Evolutionary conservation across 2,113 vertebrate species (phyloP), one percentile per base, ranked within the genome.

Genomic region (Tragelaphus scriptus): DNA sequence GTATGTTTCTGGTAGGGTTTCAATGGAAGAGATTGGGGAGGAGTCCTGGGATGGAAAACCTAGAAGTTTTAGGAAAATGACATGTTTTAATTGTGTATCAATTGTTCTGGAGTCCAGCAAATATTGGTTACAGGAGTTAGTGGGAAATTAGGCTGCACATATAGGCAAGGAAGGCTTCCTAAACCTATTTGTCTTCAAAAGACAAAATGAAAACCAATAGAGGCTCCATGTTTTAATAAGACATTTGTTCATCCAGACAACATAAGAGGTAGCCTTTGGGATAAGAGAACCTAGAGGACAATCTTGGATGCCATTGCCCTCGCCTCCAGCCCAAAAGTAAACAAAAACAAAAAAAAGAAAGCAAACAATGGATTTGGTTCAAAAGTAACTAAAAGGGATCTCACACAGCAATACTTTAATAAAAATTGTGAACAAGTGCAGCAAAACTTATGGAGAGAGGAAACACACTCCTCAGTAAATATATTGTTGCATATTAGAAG

Each of bases 41-140:
- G 8, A 21, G 49, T 85, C 7, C 16, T 85, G 14, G 17, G 4
- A 6, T 53, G 47, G 14, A 17, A 85, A 58, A 93, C 25, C 19
- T 59, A 81, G 40, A n/a, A 53, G 21, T 85, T 81, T 26, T 85
- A 96, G 28, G 12, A 88, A 85, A 95, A 40, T 65, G 26, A 30
- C 9, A 30, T 6, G 1, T 71, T 6, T 85, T 65, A 65, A n/a
- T 32, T 47, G 32, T 3, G 55, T 11, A 90, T 8, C 23, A 23
- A 25, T 89, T 91, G 56, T 44, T 16, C 85, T 58, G 7, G 44
- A 32, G 30, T 26, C 25, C 26, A 75, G 15, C 14, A 96, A 91
- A 79, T 6, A 1, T 80, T 89, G 16, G 3, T 26, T 97, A 19
- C 2, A 32, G 23, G n/a, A 82, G 55, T 77, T 30, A 77, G 1